Evolutionary conservation across 1,140 invertebrate genomes (phyloP).

Genomic region (Acyrthosiphon pisum): DNA sequence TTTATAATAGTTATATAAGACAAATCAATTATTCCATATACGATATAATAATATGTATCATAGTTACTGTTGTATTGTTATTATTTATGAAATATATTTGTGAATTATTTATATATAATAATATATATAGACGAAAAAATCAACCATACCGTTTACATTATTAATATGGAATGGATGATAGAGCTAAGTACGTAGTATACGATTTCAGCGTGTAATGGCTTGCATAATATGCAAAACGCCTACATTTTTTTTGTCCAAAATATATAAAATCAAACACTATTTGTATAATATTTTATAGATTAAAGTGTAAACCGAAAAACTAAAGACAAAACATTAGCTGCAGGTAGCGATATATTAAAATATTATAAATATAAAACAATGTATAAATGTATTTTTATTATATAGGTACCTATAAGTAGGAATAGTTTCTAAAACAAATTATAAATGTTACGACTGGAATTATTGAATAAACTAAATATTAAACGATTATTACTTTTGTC

Average conservation of each 20-base stretch:
- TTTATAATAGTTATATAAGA: neutral
- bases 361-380: neutral
- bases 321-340: neutral
- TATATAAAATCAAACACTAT: neutral
- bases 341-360: neutral
- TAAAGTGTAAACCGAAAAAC: neutral
- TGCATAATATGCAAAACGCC: neutral
- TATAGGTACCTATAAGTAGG: neutral
- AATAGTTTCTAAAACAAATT: neutral
- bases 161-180: neutral
- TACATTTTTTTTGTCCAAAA: neutral
- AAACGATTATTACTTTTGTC: neutral
- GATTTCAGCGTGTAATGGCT: neutral
- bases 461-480: slow-evolving; percentile 12
- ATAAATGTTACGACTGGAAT: slow-evolving; percentile 4
- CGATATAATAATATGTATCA: neutral
- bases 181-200: neutral
- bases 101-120: neutral
- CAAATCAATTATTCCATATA: neutral
- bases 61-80: slow-evolving; percentile 10
- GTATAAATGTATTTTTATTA: slow-evolving; percentile 5
- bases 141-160: neutral
- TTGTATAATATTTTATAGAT: neutral
- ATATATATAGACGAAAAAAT: neutral
- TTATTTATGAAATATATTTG: slow-evolving; percentile 20